Percentiles rank a stretch among this genome's conserved stretches.
These are phyloP conservation scores for Leptinotarsa juncta DNA, from an alignment of 2,888 invertebrate species.

Conservation along the genomic window DNA sequence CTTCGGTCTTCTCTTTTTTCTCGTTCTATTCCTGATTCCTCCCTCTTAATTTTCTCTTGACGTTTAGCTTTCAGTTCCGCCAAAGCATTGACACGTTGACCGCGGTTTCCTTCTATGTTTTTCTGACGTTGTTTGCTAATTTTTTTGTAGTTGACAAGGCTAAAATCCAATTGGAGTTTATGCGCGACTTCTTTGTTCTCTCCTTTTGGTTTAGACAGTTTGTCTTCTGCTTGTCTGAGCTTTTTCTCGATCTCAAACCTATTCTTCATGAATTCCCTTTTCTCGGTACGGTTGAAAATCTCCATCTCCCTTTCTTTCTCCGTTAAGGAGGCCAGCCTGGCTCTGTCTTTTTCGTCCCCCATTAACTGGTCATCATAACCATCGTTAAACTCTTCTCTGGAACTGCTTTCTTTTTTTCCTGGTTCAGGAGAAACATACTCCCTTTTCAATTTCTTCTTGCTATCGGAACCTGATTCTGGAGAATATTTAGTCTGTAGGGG, in stretches of 20 bases:
- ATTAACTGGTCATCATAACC: constrained; percentile 97
- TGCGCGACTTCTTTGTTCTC: constrained; percentile 71
- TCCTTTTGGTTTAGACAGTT: constrained; percentile 76
- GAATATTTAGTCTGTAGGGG: constrained; percentile 61
- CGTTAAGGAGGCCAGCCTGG: constrained; percentile 89
- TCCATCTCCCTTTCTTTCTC: constrained; percentile 98
- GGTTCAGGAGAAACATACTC: constrained; percentile 47
- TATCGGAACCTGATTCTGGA: constrained; percentile 57
- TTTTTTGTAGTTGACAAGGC: constrained; percentile 77
- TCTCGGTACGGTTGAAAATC: constrained; percentile 95
- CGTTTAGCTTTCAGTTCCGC: constrained; percentile 89
- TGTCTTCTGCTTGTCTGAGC: constrained; percentile 78
- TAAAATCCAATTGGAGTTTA: constrained; percentile 62
- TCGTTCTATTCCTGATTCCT: constrained; percentile 74
- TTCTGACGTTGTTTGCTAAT: constrained; percentile 88
- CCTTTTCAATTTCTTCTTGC: constrained; percentile 51
- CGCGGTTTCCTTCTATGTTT: constrained; percentile 88
- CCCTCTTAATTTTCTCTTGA: constrained; percentile 81
- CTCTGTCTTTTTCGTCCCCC: constrained; percentile 96
- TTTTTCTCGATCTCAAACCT: constrained; percentile 97
- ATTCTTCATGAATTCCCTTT: constrained; percentile 92
- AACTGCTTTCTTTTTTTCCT: constrained; percentile 67
- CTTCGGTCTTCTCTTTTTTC: constrained; percentile 70
- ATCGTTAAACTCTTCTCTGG: constrained; percentile 92
- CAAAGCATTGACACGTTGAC: constrained; percentile 86